Evolutionary conservation across 2,888 invertebrate species (phyloP).

Genomic region (Noctua fimbriata): DNA sequence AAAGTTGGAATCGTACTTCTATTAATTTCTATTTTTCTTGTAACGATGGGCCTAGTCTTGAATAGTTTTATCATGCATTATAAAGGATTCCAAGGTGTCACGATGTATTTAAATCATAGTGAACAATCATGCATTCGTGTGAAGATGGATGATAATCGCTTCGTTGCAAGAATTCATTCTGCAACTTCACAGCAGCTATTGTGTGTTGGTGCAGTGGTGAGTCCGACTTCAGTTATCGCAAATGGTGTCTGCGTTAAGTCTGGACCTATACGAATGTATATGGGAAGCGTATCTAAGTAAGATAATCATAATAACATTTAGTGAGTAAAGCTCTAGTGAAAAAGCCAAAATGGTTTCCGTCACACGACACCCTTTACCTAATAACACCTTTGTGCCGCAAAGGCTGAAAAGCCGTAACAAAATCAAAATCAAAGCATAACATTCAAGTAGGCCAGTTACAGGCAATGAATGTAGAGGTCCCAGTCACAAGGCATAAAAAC

Average conservation of each 20-base stretch:
- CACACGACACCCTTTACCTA: background rate
- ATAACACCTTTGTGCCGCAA: background rate
- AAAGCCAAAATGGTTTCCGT: background rate
- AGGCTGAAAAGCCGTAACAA: background rate
- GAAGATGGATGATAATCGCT: slow-evolving; percentile 77
- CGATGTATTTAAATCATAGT: slow-evolving; percentile 48
- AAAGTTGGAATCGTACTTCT: slow-evolving; percentile 79
- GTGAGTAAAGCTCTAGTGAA: background rate
- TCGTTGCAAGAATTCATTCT: slow-evolving; percentile 82
- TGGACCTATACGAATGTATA: slow-evolving; percentile 78
- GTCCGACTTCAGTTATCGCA: slow-evolving; percentile 77
- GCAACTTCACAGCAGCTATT: slow-evolving; percentile 77
- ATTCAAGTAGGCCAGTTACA: too few species aligned
- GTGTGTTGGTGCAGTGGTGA: slow-evolving; percentile 83
- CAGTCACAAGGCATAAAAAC: too few species aligned
- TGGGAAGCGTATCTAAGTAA: slow-evolving; percentile 80
- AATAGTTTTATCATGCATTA: slow-evolving; percentile 81
- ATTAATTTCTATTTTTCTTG: slow-evolving; percentile 77
- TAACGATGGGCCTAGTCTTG: slow-evolving; percentile 75
- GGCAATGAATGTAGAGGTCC: too few species aligned
- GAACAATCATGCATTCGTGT: slow-evolving; percentile 79
- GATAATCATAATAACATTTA: background rate
- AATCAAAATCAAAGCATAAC: too few species aligned
- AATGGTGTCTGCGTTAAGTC: slow-evolving; percentile 80
- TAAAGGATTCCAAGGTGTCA: slow-evolving; percentile 63